Evolutionary conservation across 2,888 invertebrate genomes (phyloP), one percentile per base, ranked within the genome.

Genomic region (Perizoma flavofasciatum): DNA sequence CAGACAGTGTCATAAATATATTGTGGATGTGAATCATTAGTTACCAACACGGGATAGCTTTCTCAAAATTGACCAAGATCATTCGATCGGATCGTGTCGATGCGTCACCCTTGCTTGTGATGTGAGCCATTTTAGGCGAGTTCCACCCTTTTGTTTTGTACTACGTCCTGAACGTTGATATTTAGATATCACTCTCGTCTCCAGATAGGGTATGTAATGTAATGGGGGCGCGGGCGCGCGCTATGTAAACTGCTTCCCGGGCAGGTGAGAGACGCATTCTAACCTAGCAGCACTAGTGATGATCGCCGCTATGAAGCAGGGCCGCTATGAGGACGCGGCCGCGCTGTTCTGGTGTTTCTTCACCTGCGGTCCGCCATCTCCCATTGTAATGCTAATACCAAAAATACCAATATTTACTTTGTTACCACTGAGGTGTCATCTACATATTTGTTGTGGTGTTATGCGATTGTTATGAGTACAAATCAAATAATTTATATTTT

Each of bases 21-120:
- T 57, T 67, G 75, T 72, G 68, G 71, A 69, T 77, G 75, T 61
- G 54, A 55, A 65, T 67, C 55, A 66, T 34, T 35, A 47, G 59
- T 59, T 61, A 59, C 59, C 59, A 40, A 60, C 62, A 63, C 65
- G 68, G 66, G 66, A 72, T 70, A 68, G 71, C 60, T 63, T 45
- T 68, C 65, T 63, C 52, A 68, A 75, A 69, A 81, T 79, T 76
- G 70, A 71, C 77, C 75, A 80, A 79, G 83, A 86, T 83, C 88
- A 87, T 86, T 88, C 83, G 85, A 85, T 88, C 78, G 88, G 85
- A 88, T 88, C 87, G 88, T 89, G 89, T 89, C 89, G 90, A 90
- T 91, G 91, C 91, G 91, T 91, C 91, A 91, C 89, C 89, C 88
- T 88, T 88, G 22, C 22, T 22, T 22, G 22, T 22, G 22, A 22